A percentile compares a stretch with the other conserved stretches of the same genome.
These are phyloP conservation scores for Trichopria drosophilae DNA, from an alignment of 2,888 invertebrate genomes.

Conservation along the genomic window DNA sequence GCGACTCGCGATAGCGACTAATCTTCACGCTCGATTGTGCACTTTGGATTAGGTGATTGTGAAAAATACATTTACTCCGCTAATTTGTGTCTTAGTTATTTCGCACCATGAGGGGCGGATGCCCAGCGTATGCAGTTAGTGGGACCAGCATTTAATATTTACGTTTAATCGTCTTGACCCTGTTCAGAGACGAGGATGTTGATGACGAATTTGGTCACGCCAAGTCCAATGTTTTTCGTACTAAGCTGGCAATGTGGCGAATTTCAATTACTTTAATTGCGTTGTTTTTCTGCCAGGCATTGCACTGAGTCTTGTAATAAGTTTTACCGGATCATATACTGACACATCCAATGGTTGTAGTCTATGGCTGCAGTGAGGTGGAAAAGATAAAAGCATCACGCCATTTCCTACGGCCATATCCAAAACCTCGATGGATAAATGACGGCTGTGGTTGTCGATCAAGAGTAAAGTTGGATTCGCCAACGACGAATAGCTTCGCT, in stretches of 20 bases:
- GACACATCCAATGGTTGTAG: too few relatives aligned
- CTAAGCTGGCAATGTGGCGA: slow-evolving; percentile 31
- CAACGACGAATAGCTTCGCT: slow-evolving; percentile 11
- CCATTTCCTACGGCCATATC: slow-evolving; percentile 22
- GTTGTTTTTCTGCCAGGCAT: not conserved
- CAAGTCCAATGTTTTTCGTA: slow-evolving; percentile 25
- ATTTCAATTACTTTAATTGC: slow-evolving; percentile 21
- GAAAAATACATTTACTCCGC: too few relatives aligned
- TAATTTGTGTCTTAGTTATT: too few relatives aligned
- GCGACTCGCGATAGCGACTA: too few relatives aligned
- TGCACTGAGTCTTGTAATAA: slow-evolving; percentile 2
- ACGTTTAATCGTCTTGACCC: too few relatives aligned
- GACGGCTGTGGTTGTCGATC: slow-evolving; percentile 35
- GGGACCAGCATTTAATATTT: too few relatives aligned
- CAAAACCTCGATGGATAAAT: slow-evolving; percentile 35
- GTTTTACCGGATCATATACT: slow-evolving; percentile 6
- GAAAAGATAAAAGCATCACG: slow-evolving; percentile 15
- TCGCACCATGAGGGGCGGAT: too few relatives aligned
- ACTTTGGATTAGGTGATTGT: too few relatives aligned
- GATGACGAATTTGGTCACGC: too few relatives aligned
- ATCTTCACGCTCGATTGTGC: too few relatives aligned
- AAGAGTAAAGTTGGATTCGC: slow-evolving; percentile 28
- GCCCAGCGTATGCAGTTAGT: too few relatives aligned
- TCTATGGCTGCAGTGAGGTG: slow-evolving; percentile 17
- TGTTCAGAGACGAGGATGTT: too few relatives aligned